A percentile compares a stretch with the other conserved stretches of the same genome.
These are phyloP conservation scores for Agrenia bidenticulata DNA, from an alignment of 2,888 invertebrate genomes.

Conservation along the genomic window DNA sequence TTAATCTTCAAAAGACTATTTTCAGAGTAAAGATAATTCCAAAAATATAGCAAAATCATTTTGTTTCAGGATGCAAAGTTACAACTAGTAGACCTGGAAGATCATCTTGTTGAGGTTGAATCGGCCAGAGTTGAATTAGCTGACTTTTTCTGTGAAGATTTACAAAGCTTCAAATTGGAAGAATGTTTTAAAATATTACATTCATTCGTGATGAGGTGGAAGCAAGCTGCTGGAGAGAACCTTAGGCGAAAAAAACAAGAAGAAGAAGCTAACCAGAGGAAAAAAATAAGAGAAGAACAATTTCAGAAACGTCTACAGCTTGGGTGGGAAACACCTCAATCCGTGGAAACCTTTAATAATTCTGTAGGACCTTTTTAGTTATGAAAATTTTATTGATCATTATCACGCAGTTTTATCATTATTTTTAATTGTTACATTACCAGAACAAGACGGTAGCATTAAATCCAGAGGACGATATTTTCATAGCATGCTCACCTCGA, in stretches of 20 bases:
- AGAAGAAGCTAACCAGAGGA: slow-evolving; percentile 77
- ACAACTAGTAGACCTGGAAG: slow-evolving; percentile 74
- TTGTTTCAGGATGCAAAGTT: slow-evolving; percentile 69
- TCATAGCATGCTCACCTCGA: slow-evolving; percentile 67
- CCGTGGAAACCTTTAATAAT: slow-evolving; percentile 29
- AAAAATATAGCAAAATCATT: slow-evolving; percentile 6
- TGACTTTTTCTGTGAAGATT: slow-evolving; percentile 93
- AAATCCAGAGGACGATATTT: slow-evolving; percentile 66
- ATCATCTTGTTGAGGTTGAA: slow-evolving; percentile 80
- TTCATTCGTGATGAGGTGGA: slow-evolving; percentile 83
- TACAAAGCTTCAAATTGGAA: slow-evolving; percentile 83
- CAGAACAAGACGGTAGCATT: slow-evolving; percentile 58
- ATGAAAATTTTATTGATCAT: not conserved
- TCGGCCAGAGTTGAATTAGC: slow-evolving; percentile 75
- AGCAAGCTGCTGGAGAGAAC: slow-evolving; percentile 80
- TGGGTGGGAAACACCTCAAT: slow-evolving; percentile 52
- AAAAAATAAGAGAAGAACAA: slow-evolving; percentile 72
- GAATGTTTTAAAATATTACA: slow-evolving; percentile 90
- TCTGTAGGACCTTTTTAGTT: slow-evolving; percentile 11
- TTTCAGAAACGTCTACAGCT: slow-evolving; percentile 49
- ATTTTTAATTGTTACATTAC: not conserved
- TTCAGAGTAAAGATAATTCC: no score
- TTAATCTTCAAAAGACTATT: slow-evolving; percentile 6
- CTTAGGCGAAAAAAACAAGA: slow-evolving; percentile 78
- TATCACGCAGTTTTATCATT: not conserved